These are phyloP conservation scores for Paramormyrops kingsleyae DNA, from an alignment of 2,113 vertebrate genomes.

Conservation along the genomic window DNA sequence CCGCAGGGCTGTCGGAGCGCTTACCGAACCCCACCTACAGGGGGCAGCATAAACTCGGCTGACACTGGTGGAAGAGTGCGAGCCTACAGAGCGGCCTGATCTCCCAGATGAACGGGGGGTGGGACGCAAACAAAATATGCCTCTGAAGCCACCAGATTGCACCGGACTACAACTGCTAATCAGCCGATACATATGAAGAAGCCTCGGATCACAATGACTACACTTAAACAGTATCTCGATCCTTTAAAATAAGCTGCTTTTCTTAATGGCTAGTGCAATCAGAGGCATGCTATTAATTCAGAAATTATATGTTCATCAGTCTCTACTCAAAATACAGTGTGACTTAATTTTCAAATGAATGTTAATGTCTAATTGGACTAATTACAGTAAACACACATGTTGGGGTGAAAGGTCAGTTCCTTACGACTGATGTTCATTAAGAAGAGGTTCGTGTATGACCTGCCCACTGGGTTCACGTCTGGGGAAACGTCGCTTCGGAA, in stretches of 20 bases:
- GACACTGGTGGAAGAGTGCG: background rate
- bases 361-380: background rate
- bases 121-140: background rate
- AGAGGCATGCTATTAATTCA: background rate
- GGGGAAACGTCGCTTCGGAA: too few relatives aligned
- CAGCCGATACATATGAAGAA: background rate
- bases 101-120: background rate
- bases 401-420: background rate
- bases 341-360: background rate
- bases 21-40: conserved; percentile 84
- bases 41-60: background rate
- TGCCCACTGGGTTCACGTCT: background rate
- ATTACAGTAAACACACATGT: background rate
- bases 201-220: background rate
- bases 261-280: background rate
- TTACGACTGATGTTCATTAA: background rate
- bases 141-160: background rate
- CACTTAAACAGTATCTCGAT: background rate
- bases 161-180: background rate
- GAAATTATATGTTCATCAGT: background rate
- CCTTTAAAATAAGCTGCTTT: background rate
- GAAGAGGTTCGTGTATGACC: background rate
- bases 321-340: background rate
- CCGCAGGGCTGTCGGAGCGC: conserved; percentile 80
- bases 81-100: background rate